Evolutionary conservation across 1,140 invertebrate species (phyloP).

Genomic region (Fopius arisanus): DNA sequence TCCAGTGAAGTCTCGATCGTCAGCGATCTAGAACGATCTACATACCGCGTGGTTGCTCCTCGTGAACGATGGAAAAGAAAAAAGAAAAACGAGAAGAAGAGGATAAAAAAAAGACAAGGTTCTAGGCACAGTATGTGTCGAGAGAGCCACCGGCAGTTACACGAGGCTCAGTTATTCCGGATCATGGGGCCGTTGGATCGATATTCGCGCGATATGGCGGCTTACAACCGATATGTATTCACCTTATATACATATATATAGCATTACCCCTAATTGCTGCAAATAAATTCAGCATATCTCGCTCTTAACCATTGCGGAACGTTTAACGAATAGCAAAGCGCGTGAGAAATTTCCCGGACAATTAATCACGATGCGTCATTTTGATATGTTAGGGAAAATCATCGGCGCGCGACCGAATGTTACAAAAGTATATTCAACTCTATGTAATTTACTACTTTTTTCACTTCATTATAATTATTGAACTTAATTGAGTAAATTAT

Average conservation of each 20-base stretch:
- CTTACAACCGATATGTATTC: slow-evolving; percentile 17
- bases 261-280: slow-evolving; percentile 6
- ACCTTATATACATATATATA: slow-evolving; percentile 11
- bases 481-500: neutral
- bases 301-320: neutral
- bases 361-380: slow-evolving; percentile 26
- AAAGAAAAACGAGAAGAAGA: neutral
- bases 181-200: slow-evolving; percentile 8
- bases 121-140: neutral
- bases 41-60: slow-evolving; percentile 26
- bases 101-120: neutral
- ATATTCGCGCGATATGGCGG: slow-evolving; percentile 22
- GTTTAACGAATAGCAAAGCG: slow-evolving; percentile 16
- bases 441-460: neutral
- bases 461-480: neutral
- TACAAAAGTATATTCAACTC: neutral
- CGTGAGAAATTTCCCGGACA: slow-evolving; percentile 25
- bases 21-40: slow-evolving; percentile 29
- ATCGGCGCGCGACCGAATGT: slow-evolving; percentile 5
- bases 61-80: neutral
- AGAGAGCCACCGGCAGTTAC: slow-evolving; percentile 2
- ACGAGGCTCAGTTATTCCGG: slow-evolving; percentile 16
- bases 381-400: slow-evolving; percentile 9
- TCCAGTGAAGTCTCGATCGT: slow-evolving; percentile 3
- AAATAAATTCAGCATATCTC: slow-evolving; percentile 20